Evolutionary conservation across 2,113 vertebrate genomes (phyloP), one percentile per base, ranked within the genome.

Genomic region (Erpornis zantholeuca): DNA sequence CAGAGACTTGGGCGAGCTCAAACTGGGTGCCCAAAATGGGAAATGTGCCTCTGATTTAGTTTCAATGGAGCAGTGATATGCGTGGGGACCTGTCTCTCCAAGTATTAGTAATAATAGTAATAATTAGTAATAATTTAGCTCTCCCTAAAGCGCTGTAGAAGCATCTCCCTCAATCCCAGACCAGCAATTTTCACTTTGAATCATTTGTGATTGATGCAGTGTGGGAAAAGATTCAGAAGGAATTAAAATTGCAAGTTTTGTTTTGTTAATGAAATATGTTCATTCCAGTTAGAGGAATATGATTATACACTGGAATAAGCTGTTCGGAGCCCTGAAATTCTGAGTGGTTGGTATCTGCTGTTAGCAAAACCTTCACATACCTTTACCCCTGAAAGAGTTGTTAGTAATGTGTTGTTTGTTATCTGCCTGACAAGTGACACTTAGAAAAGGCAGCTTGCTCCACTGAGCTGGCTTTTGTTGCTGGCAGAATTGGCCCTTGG

Each of bases 401-500:
- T 29, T 84, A 47, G 19, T 54, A 38, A 38, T 31, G 13, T 70
- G 28, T 25, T 15, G 1, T 56, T 90, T 83, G 50, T 27, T 64
- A 15, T 63, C n/a, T 75, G 35, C 47, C 35, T 0, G 5, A 31
- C 15, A 1, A 23, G 24, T 15, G 57, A 57, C 35, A 31, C 49
- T 85, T 33, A 45, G 65, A 65, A 85, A 90, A 54, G 9, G 27
- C 42, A 71, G 22, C 45, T 75, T 90, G 76, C 61, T 86, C 80
- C 68, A 19, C 66, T 47, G 78, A 47, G 69, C 83, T 91, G 85
- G 65, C 60, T 60, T 63, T 54, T 91, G 53, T 24, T 65, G 60
- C 89, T 85, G 73, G 52, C 73, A 90, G 68, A 89, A 80, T 15
- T 49, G 28, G 49, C 68, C 15, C 29, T 82, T 89, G 69, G 82